Evolutionary conservation across 2,797 vertebrate genomes (phyloP).

Genomic region (Channa striata): DNA sequence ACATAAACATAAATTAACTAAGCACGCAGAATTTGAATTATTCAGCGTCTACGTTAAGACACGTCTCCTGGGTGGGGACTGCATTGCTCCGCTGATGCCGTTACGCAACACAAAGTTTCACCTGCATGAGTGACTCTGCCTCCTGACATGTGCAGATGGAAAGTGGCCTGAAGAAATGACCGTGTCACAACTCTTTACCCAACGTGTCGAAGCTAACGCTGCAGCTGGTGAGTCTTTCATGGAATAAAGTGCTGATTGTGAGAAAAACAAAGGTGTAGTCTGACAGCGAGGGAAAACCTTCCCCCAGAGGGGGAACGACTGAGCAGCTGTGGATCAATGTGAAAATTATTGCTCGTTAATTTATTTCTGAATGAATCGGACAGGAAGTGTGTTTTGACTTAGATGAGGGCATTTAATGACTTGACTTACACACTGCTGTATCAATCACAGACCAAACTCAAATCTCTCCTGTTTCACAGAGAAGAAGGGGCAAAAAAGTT

Average conservation of each 20-base stretch:
- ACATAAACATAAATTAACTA: constrained; percentile 46
- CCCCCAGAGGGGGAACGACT: constrained; percentile 10
- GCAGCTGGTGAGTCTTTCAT: constrained; percentile 49
- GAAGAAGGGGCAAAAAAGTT: constrained; percentile 31
- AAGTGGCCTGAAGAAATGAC: constrained; percentile 59
- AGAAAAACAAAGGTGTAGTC: constrained; percentile 37
- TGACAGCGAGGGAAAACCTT: constrained; percentile 33
- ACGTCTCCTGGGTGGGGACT: neutral
- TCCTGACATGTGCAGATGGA: constrained; percentile 71
- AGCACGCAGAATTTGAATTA: constrained; percentile 46
- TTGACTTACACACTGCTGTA: constrained; percentile 39
- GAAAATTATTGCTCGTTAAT: constrained; percentile 38
- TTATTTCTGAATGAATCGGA: constrained; percentile 43
- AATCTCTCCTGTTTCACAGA: constrained; percentile 38
- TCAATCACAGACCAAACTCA: constrained; percentile 46
- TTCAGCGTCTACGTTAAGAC: constrained; percentile 30
- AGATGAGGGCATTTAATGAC: constrained; percentile 42
- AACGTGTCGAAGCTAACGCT: constrained; percentile 38
- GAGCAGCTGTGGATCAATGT: constrained; percentile 29
- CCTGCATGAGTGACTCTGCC: constrained; percentile 67
- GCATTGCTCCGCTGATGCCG: constrained; percentile 37
- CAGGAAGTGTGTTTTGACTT: constrained; percentile 39
- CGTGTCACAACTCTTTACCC: constrained; percentile 69
- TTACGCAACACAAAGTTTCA: constrained; percentile 54
- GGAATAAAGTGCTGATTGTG: constrained; percentile 56